Base-by-base conservation (phyloP, 2,888 invertebrate species). In the Agrenia bidenticulata region DNA sequence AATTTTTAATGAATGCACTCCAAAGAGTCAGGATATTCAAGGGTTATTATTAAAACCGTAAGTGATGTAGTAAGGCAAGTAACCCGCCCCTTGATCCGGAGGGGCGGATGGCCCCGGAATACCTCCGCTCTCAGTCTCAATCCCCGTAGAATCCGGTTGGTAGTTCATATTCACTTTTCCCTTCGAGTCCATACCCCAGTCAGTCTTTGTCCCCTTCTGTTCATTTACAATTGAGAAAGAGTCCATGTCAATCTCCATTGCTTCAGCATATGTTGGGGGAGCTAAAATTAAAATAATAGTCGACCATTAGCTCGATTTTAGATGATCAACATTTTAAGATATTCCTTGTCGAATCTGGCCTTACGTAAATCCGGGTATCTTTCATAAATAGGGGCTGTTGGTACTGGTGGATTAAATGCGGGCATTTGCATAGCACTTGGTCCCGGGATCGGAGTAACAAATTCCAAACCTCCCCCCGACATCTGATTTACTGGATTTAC, bases 381-480 rank as follows among this genome's bases (percentile, higher is more conserved):
- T 26, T 53, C n/a, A n/a, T 67, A 60, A 2, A 54, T 32, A 1
- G 70, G 70, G 2, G 70, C 70, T 2, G 70, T 63, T 11, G 67
- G 70, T 0, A 45, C n/a, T 9, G 45, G 19, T 19, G 5, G 45
- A 55, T 27, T 32, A 17, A 9, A 17, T 4, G 55, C 15, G 23
- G 15, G 23, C 32, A 55, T 60, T 17, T 21, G 53, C 11, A 61
- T 49, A n/a, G 61, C 39, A 1, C 75, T 84, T 5, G 84, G 84
- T 1, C 84, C 84, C 0, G 81, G 65, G 11, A 61, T n/a, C n/a
- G n/a, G n/a, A n/a, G n/a, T n/a, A n/a, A n/a, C n/a, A 63, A 2
- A 65, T 65, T 39, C 57, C n/a, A n/a, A n/a, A n/a, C n/a, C n/a
- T n/a, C n/a, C n/a, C n/a, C n/a, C n/a, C n/a, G n/a, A n/a, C n/a